These are phyloP conservation scores for Pelmatolapia mariae DNA, from an alignment of 2,113 vertebrate genomes.

Conservation along the genomic window DNA sequence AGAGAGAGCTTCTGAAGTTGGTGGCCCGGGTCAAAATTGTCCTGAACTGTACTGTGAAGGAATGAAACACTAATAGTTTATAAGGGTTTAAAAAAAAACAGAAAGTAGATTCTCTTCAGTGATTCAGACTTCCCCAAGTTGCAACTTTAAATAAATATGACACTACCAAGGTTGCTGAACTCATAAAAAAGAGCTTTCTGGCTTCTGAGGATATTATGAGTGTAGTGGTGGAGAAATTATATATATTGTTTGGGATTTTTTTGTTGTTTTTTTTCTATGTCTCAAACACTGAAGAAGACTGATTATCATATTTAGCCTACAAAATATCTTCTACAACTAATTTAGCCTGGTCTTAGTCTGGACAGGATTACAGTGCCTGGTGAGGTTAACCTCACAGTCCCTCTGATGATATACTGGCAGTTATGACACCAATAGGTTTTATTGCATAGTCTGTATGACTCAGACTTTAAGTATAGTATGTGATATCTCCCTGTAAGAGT, in stretches of 20 bases:
- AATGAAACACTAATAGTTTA: background rate
- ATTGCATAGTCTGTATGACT: background rate
- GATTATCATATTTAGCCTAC: background rate
- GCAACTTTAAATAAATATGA: background rate
- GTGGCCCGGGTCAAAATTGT: background rate
- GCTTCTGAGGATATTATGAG: background rate
- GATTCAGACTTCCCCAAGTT: fast-evolving
- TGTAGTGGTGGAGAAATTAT: background rate
- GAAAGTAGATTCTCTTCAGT: background rate
- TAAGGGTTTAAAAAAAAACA: background rate
- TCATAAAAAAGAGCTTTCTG: background rate
- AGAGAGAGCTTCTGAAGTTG: background rate
- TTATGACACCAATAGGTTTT: background rate
- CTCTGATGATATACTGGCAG: background rate
- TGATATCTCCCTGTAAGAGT: background rate
- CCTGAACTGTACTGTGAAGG: background rate
- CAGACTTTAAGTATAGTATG: background rate
- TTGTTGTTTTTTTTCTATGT: background rate
- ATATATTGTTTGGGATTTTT: background rate
- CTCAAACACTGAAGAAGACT: background rate
- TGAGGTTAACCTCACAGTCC: background rate
- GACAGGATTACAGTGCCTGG: background rate
- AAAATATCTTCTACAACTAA: background rate
- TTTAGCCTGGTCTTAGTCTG: background rate
- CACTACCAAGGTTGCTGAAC: background rate